These are phyloP conservation scores for Pterocles gutturalis DNA, from an alignment of 2,113 vertebrate species.

Conservation along the genomic window DNA sequence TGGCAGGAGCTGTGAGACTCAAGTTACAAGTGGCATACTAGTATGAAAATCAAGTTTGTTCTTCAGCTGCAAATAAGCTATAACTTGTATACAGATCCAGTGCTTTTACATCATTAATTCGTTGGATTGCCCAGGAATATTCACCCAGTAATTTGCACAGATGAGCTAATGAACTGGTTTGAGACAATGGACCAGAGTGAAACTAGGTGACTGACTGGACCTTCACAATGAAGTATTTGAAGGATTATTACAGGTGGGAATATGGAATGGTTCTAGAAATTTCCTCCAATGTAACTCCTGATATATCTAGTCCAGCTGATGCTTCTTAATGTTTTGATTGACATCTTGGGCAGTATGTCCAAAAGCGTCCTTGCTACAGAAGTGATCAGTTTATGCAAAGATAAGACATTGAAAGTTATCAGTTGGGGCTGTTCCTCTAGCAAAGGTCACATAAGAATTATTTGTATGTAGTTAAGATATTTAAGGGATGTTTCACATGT, in stretches of 20 bases:
- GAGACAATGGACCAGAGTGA: not conserved
- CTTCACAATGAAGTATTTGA: not conserved
- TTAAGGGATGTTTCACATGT: not conserved
- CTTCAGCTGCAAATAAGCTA: not conserved
- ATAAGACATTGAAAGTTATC: not conserved
- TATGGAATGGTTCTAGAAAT: not conserved
- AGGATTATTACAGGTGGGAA: not conserved
- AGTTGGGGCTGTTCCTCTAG: not conserved
- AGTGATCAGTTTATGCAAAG: not conserved
- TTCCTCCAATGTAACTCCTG: not conserved
- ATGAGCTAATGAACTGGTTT: not conserved
- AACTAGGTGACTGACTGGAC: not conserved
- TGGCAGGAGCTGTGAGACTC: not conserved
- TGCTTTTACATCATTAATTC: not conserved
- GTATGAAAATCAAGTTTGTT: not conserved
- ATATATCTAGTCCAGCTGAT: not conserved
- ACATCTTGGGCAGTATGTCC: not conserved
- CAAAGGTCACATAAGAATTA: not conserved
- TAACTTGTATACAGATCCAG: not conserved
- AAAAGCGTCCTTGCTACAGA: not conserved
- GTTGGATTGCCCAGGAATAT: not conserved
- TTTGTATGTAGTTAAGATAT: not conserved
- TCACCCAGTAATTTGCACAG: not conserved
- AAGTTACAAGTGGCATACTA: not conserved
- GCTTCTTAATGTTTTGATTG: not conserved